phyloP scores from a whole-genome alignment of 2,888 invertebrate genomes.

The Drosophila flavopinicola region DNA sequence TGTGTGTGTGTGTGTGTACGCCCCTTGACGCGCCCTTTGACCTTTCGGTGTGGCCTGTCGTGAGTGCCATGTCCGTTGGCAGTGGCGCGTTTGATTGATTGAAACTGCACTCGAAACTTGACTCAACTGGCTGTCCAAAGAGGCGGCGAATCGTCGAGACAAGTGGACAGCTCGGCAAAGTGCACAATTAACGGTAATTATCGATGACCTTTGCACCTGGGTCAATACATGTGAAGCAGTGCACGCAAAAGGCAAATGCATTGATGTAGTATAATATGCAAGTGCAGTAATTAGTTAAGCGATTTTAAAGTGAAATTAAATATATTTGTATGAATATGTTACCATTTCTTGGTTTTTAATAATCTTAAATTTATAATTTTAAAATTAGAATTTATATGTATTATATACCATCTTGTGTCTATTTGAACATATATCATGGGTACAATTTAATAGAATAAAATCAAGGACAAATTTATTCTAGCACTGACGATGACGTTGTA shows the following conservation, averaged over 20 bases:
- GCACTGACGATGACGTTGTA: too few relatives aligned
- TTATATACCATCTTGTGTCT: too few relatives aligned
- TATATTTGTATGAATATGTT: too few relatives aligned
- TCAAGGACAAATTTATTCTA: too few relatives aligned
- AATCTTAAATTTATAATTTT: too few relatives aligned
- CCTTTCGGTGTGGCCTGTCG: constrained; percentile 39
- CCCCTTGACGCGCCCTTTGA: constrained; percentile 40
- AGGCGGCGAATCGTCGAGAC: constrained; percentile 15
- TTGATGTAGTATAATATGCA: background rate
- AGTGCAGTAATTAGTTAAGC: too few relatives aligned
- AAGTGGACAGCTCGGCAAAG: constrained; percentile 12
- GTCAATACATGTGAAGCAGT: background rate
- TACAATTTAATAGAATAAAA: too few relatives aligned
- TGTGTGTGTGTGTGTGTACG: constrained; percentile 8
- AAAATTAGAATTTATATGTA: too few relatives aligned
- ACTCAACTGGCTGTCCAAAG: constrained; percentile 29
- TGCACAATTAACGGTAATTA: constrained; percentile 37
- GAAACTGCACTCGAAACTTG: constrained; percentile 74
- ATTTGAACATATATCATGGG: too few relatives aligned
- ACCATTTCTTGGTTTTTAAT: too few relatives aligned
- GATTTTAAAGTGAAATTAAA: too few relatives aligned
- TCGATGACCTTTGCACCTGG: constrained; percentile 33
- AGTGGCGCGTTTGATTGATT: constrained; percentile 76
- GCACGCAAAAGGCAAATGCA: constrained; percentile 1
- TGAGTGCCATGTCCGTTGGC: constrained; percentile 56